phyloP scores from a whole-genome alignment of 2,888 invertebrate species.

The Platycheirus rosarum region DNA sequence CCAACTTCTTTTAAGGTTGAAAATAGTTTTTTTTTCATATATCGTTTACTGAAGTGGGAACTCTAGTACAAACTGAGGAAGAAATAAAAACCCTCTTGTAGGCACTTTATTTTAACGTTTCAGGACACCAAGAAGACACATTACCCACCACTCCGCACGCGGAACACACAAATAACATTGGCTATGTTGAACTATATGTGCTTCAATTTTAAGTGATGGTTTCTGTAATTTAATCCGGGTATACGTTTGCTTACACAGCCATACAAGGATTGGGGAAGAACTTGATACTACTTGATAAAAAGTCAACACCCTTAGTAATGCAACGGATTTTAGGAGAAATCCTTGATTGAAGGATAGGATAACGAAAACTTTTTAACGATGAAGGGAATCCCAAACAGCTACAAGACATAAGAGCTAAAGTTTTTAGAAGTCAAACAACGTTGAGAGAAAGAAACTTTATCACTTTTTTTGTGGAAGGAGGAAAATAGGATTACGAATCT shows the following conservation, averaged over 20 bases:
- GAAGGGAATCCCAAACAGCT: neutral
- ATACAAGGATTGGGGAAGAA: constrained; percentile 11
- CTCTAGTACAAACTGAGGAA: constrained; percentile 19
- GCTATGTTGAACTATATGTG: constrained; percentile 48
- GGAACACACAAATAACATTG: constrained; percentile 21
- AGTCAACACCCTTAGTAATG: constrained; percentile 42
- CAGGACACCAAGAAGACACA: constrained; percentile 16
- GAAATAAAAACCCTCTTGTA: constrained; percentile 33
- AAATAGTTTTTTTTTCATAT: constrained; percentile 42
- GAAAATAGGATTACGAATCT: constrained; percentile 26
- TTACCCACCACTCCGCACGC: constrained; percentile 17
- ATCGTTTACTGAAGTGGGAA: constrained; percentile 21
- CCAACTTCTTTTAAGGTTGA: constrained; percentile 14
- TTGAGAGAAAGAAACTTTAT: constrained; percentile 9
- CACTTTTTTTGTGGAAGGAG: neutral
- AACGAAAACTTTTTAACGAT: constrained; percentile 10
- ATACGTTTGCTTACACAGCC: constrained; percentile 23
- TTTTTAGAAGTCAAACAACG: constrained; percentile 11
- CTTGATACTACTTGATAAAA: constrained; percentile 55
- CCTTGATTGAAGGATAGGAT: constrained; percentile 19
- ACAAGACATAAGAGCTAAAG: constrained; percentile 1
- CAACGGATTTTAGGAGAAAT: neutral
- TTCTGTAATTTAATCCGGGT: constrained; percentile 56
- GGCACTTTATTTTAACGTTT: constrained; percentile 40
- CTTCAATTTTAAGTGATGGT: constrained; percentile 41